Evolutionary conservation across 2,113 vertebrate species (phyloP).

Genomic region (Xenus cinereus): DNA sequence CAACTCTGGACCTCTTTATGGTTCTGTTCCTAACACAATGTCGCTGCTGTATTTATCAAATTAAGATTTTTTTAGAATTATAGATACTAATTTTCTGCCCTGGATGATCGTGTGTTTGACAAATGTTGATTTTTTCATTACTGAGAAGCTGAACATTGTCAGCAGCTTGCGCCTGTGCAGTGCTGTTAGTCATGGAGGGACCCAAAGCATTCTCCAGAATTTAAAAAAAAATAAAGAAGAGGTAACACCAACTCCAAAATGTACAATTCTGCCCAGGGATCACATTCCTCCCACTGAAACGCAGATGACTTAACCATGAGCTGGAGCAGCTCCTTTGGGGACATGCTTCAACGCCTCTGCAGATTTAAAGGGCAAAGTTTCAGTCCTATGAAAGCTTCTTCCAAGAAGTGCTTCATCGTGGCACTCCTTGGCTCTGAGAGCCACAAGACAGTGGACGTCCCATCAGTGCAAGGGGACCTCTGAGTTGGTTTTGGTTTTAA

Average conservation of each 20-base stretch:
- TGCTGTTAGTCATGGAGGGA: background rate
- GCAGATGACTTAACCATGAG: background rate
- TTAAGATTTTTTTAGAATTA: background rate
- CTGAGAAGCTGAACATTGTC: background rate
- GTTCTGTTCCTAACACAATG: background rate
- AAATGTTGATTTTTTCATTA: background rate
- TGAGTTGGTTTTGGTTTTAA: background rate
- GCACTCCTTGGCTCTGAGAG: background rate
- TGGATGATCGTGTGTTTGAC: background rate
- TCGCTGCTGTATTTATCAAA: background rate
- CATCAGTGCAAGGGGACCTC: background rate
- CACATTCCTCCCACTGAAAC: background rate
- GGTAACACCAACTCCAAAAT: background rate
- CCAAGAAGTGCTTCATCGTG: conserved; percentile 33
- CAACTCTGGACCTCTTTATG: background rate
- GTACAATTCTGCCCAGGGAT: background rate
- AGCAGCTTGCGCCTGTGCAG: background rate
- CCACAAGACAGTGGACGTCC: background rate
- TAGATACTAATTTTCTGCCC: background rate
- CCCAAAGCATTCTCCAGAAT: background rate
- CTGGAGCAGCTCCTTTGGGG: background rate
- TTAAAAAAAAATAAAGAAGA: background rate
- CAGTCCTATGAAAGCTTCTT: conserved; percentile 10
- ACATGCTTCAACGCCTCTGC: background rate
- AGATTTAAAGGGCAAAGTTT: conserved; percentile 54